A percentile compares a stretch with the other conserved stretches of the same genome.
Conservation (phyloP, 2,797 vertebrate species). For the Picus viridis region DNA sequence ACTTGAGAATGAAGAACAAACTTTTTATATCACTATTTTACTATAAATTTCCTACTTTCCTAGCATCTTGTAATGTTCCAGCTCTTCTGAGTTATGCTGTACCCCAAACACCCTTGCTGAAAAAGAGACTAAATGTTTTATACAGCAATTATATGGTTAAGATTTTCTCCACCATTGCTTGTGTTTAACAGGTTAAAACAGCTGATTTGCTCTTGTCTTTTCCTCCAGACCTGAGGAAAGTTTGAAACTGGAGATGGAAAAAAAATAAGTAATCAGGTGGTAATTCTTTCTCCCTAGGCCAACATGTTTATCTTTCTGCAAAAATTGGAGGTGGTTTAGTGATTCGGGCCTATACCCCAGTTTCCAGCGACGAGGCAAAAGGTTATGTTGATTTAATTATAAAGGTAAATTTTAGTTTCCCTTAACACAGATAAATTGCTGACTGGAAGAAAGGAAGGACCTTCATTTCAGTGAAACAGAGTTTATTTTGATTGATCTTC, state of each 20-base stretch:
- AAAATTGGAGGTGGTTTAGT: constrained; percentile 86
- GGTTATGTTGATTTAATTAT: constrained; percentile 91
- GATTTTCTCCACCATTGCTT: neutral
- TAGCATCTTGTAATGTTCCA: neutral
- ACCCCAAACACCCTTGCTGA: neutral
- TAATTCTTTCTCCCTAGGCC: constrained; percentile 79
- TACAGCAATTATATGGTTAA: neutral
- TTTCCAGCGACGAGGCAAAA: constrained; percentile 89
- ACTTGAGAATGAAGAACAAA: neutral
- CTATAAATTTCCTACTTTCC: neutral
- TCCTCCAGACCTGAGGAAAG: neutral
- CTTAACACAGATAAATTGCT: neutral
- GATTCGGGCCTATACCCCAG: constrained; percentile 90
- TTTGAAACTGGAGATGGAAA: neutral
- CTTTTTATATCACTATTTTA: neutral
- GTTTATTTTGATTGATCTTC: neutral
- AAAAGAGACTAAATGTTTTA: neutral
- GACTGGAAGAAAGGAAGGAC: neutral
- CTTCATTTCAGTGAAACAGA: neutral
- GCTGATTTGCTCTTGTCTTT: neutral
- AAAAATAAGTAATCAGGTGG: neutral
- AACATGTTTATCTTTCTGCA: constrained; percentile 91
- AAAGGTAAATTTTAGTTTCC: constrained; percentile 81
- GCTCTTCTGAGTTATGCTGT: neutral
- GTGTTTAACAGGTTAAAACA: neutral